Conservation (phyloP, 2,888 invertebrate species). For the Ischnus inquisitorius region DNA sequence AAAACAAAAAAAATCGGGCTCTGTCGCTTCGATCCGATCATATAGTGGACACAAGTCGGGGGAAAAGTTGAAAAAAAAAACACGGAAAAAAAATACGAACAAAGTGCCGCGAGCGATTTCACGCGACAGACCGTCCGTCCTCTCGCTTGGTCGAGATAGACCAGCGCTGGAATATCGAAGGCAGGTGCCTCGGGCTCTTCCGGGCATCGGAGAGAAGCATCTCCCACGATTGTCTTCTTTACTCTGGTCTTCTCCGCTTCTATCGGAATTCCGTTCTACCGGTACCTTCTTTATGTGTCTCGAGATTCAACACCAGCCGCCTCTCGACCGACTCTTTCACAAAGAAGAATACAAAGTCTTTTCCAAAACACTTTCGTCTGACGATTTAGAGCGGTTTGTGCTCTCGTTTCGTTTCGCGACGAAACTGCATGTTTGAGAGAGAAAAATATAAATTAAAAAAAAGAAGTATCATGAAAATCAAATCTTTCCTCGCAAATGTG, state of each 20-base stretch:
- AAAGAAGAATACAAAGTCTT: not conserved
- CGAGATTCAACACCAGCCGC: slow-evolving; percentile 19
- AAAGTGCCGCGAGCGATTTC: slow-evolving; percentile 51
- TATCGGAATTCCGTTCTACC: slow-evolving; percentile 14
- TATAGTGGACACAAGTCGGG: slow-evolving; percentile 34
- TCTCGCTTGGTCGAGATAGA: slow-evolving; percentile 21
- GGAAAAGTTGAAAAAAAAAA: slow-evolving; percentile 45
- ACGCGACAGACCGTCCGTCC: slow-evolving; percentile 51
- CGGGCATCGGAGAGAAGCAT: slow-evolving; percentile 19
- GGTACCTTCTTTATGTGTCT: slow-evolving; percentile 19
- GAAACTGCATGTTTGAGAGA: slow-evolving; percentile 2
- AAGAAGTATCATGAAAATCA: not conserved
- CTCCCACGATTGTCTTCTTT: slow-evolving; percentile 25
- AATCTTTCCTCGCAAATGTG: slow-evolving; percentile 13
- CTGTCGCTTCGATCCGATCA: slow-evolving; percentile 27
- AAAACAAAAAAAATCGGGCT: slow-evolving; percentile 43
- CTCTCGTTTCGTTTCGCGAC: slow-evolving; percentile 8
- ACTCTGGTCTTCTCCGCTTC: slow-evolving; percentile 2
- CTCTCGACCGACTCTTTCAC: not conserved
- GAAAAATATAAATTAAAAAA: not conserved
- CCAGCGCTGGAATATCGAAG: slow-evolving; percentile 43
- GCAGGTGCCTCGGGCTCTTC: slow-evolving; percentile 14
- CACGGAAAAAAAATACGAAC: slow-evolving; percentile 57
- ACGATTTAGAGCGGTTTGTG: not conserved
- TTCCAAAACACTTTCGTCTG: not conserved